Base-by-base conservation (phyloP, 2,113 vertebrate genomes). In the Enhydra lutris region DNA sequence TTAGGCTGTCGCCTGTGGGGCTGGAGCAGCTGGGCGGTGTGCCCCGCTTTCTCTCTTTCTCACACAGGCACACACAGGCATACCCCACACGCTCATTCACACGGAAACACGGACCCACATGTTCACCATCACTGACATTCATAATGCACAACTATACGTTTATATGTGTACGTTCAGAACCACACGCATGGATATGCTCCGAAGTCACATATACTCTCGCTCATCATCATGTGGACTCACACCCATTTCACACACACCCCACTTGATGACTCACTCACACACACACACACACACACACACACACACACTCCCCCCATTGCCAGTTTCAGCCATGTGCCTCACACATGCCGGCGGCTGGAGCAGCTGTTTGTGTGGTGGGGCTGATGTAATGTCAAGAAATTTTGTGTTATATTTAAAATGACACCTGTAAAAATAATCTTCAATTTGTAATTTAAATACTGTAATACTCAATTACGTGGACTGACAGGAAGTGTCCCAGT, bases 341-440 rank as follows among this genome's bases (percentile, higher is more conserved):
- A 97, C 98, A 99, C 97, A 98, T 98, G 98, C 98, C 55, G 98
- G 93, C 57, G 31, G 94, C 97, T 14, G 94, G 96, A 15, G 96
- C 99, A 99, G 99, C 99, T 99, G 99, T 98, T 98, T 98, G 98
- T 99, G 98, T 97, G 98, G 98, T 97, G 82, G 1, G 97, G 97
- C 99, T 99, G 99, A 99, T 98, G 99, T 99, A 98, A 99, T 99
- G 98, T 98, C 99, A 99, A 99, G 98, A 98, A 99, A 98, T 98
- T 99, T 98, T 92, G 98, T 98, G 99, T 99, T 99, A 98, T 99
- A 99, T 99, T 99, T 99, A 99, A 99, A 99, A 98, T 98, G 98
- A 99, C 99, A 99, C 99, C 99, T 99, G 99, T 99, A 99, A 99
- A 99, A 99, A 99, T 99, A 99, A 99, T 99, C 99, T 99, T 98